Conservation (phyloP, 1,140 invertebrate genomes). For the Triops longicaudatus region DNA sequence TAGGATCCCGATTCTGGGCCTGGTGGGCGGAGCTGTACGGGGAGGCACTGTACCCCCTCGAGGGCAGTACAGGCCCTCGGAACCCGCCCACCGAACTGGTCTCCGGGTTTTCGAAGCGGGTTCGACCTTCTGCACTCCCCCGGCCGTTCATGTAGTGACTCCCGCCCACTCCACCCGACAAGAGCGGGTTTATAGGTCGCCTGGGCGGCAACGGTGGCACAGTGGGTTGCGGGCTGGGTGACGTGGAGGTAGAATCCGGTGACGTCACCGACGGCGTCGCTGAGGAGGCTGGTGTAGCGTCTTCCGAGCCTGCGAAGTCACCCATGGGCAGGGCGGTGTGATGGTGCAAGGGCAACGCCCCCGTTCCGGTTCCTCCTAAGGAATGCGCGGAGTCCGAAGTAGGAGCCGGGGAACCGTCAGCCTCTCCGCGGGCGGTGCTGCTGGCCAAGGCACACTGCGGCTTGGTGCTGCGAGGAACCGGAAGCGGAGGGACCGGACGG, state of each 20-base stretch:
- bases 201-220: conserved; percentile 26
- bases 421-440: conserved; percentile 31
- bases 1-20: neutral
- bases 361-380: conserved; percentile 31
- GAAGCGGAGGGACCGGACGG: conserved; percentile 18
- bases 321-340: conserved; percentile 25
- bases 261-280: conserved; percentile 27
- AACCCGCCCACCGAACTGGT: neutral
- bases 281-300: conserved; percentile 29
- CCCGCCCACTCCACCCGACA: neutral
- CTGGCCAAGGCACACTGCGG: conserved; percentile 33
- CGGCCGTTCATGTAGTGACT: conserved; percentile 30
- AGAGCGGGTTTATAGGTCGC: conserved; percentile 6
- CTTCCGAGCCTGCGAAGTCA: conserved; percentile 18
- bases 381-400: conserved; percentile 32
- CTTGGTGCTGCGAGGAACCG: conserved; percentile 33
- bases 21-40: neutral
- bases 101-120: conserved; percentile 22
- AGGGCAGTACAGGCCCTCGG: neutral
- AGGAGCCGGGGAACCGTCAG: conserved; percentile 33
- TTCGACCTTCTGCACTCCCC: conserved; percentile 30
- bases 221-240: conserved; percentile 19
- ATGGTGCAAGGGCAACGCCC: conserved; percentile 26
- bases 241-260: conserved; percentile 23
- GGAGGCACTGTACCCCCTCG: neutral